These are phyloP conservation scores for Artibeus lituratus DNA, from an alignment of 2,797 vertebrate species.

Conservation along the genomic window DNA sequence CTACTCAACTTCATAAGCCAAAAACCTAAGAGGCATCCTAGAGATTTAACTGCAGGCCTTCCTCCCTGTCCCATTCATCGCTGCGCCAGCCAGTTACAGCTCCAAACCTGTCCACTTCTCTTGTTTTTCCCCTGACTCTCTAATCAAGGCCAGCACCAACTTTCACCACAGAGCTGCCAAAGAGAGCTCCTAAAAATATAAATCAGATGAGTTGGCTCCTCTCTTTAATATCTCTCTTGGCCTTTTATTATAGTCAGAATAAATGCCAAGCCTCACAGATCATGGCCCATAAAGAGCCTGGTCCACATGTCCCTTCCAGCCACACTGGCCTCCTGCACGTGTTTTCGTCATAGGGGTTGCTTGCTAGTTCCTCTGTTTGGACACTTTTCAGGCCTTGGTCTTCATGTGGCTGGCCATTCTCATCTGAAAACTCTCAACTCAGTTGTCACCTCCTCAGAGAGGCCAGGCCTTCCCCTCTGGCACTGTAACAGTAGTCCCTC, in stretches of 20 bases:
- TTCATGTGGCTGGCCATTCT: neutral
- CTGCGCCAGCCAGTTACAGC: neutral
- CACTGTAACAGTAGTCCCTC: rapidly evolving
- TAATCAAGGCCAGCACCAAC: neutral
- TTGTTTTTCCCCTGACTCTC: neutral
- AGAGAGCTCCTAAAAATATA: neutral
- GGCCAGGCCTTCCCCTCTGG: neutral
- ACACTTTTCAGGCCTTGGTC: neutral
- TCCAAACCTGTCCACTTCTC: neutral
- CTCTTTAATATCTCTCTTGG: neutral
- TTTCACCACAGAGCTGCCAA: neutral
- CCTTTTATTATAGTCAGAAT: neutral
- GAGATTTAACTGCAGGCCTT: neutral
- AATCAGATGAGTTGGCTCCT: neutral
- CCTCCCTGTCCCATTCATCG: neutral
- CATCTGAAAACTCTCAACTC: neutral
- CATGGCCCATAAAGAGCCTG: neutral
- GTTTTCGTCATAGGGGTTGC: neutral
- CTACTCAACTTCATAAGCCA: neutral
- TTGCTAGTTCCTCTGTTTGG: neutral
- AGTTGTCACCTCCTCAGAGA: neutral
- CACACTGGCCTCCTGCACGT: neutral
- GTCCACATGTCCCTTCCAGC: neutral
- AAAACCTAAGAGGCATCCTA: neutral
- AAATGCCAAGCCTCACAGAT: neutral